These are phyloP conservation scores for Melospiza melodia DNA, from an alignment of 2,113 vertebrate genomes.

Conservation along the genomic window DNA sequence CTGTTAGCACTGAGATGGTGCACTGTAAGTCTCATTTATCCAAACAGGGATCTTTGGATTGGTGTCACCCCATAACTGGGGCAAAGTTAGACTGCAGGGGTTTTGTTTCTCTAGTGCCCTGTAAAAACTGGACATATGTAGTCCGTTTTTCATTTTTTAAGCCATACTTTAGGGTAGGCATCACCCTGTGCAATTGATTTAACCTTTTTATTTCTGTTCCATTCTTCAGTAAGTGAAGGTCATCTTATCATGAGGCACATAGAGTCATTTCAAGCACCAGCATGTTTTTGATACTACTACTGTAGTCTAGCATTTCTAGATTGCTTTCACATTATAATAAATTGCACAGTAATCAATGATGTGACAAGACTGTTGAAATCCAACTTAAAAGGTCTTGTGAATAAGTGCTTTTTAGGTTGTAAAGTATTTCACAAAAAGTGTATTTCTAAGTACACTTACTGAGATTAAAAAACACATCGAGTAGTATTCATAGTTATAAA, in stretches of 20 bases:
- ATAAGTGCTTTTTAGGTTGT: not conserved
- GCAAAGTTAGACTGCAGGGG: not conserved
- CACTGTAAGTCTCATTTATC: not conserved
- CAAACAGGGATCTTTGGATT: not conserved
- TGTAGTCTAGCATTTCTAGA: not conserved
- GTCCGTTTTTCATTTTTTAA: not conserved
- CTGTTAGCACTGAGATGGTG: accelerated
- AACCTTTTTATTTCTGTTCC: not conserved
- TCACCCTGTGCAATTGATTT: not conserved
- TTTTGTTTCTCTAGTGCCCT: not conserved
- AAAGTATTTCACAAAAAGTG: not conserved
- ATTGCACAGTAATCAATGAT: not conserved
- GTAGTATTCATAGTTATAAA: not conserved
- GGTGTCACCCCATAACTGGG: not conserved
- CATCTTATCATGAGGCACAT: not conserved
- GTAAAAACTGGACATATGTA: not conserved
- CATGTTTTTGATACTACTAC: not conserved
- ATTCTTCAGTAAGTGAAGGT: not conserved
- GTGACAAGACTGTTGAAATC: not conserved
- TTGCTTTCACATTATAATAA: not conserved
- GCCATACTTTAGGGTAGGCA: not conserved
- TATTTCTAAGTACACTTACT: not conserved
- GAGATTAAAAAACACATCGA: not conserved
- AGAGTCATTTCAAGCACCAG: not conserved
- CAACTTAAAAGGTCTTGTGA: not conserved